These are phyloP conservation scores for Volucella zonaria DNA, from an alignment of 2,888 invertebrate genomes.

Conservation along the genomic window DNA sequence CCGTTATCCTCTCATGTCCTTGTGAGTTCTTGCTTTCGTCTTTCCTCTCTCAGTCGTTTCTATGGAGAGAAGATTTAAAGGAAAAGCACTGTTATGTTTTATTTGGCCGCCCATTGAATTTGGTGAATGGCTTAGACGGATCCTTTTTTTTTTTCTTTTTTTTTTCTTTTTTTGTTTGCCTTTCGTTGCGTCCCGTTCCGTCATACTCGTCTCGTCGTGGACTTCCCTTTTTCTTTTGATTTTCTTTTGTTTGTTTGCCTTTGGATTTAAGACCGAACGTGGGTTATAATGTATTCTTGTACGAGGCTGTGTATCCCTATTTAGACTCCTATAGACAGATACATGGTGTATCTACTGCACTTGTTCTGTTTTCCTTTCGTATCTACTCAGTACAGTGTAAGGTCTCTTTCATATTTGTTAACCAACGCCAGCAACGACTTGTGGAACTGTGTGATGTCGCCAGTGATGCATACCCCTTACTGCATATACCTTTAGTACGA, in stretches of 20 bases:
- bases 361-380: slow-evolving; percentile 61
- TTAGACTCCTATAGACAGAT: slow-evolving; percentile 13
- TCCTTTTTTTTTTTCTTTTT: slow-evolving; percentile 15
- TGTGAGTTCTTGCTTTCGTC: slow-evolving; percentile 42
- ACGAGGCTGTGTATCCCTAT: slow-evolving; percentile 6
- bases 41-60: slow-evolving; percentile 14
- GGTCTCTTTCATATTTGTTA: slow-evolving; percentile 50
- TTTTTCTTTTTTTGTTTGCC: not conserved
- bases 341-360: slow-evolving; percentile 56
- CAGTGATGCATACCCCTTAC: slow-evolving; percentile 31
- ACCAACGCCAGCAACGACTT: slow-evolving; percentile 22
- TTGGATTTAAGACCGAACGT: slow-evolving; percentile 52
- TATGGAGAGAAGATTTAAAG: slow-evolving; percentile 24
- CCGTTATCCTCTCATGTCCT: slow-evolving; percentile 49
- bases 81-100: slow-evolving; percentile 59
- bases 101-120: slow-evolving; percentile 68
- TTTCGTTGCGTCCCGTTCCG: not conserved
- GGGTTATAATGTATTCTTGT: slow-evolving; percentile 54
- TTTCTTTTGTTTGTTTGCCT: slow-evolving; percentile 61
- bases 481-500: slow-evolving; percentile 39
- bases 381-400: slow-evolving; percentile 49
- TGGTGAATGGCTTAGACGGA: slow-evolving; percentile 65
- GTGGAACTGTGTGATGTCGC: slow-evolving; percentile 12
- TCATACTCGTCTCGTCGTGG: slow-evolving; percentile 31
- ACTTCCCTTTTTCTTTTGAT: slow-evolving; percentile 23